These are phyloP conservation scores for Nymphalis polychloros DNA, from an alignment of 2,888 invertebrate species.

Conservation along the genomic window DNA sequence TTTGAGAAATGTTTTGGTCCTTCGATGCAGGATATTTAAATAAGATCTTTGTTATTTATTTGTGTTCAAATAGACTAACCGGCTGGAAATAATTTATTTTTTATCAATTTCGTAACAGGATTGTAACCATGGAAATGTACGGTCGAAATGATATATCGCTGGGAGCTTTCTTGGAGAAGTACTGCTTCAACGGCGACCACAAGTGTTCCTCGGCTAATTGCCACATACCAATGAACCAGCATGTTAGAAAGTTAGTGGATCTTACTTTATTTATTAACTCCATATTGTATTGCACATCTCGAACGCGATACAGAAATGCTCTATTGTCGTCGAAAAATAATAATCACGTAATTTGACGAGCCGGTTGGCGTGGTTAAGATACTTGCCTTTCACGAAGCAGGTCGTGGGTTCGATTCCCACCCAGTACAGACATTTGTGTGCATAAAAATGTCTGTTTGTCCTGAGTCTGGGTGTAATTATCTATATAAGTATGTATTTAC, in stretches of 20 bases:
- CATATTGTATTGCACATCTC: too few relatives aligned
- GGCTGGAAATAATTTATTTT: background rate
- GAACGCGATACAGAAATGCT: too few relatives aligned
- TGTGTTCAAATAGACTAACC: too few relatives aligned
- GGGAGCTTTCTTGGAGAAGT: constrained; percentile 95
- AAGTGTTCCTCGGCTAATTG: constrained; percentile 91
- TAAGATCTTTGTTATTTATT: background rate
- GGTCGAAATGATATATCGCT: constrained; percentile 96
- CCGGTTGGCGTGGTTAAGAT: too few relatives aligned
- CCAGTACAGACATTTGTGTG: too few relatives aligned
- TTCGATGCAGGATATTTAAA: background rate
- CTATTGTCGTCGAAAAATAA: too few relatives aligned
- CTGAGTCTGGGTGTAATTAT: too few relatives aligned
- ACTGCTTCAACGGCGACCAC: constrained; percentile 93
- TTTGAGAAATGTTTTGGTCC: background rate
- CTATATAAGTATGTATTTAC: too few relatives aligned
- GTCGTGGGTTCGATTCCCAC: too few relatives aligned
- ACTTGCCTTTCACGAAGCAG: too few relatives aligned
- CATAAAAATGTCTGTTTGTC: too few relatives aligned
- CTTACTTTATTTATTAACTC: background rate
- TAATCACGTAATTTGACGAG: too few relatives aligned
- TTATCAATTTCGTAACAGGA: constrained; percentile 72
- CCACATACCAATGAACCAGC: constrained; percentile 92
- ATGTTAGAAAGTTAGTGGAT: constrained; percentile 84
- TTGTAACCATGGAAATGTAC: constrained; percentile 97